phyloP scores from a whole-genome alignment of 53 echinoderm and acorn worm species.

The Actinopyga echinites region DNA sequence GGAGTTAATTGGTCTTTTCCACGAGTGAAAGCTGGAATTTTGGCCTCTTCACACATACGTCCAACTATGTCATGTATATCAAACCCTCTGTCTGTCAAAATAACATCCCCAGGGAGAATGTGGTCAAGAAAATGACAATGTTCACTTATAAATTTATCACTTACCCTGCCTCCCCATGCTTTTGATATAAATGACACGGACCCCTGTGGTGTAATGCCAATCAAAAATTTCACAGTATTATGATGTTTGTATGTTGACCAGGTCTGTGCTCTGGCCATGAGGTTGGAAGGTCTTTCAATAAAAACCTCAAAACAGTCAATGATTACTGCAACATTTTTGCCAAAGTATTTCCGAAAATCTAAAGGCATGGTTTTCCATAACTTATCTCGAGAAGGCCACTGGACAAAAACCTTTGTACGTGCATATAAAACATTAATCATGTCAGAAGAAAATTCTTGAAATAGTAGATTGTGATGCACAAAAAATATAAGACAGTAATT shows the following conservation, averaged over 20 bases:
- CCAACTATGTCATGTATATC: slow-evolving; percentile 30
- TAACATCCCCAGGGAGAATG: slow-evolving; percentile 41
- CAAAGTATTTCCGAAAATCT: background rate
- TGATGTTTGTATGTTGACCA: slow-evolving; percentile 33
- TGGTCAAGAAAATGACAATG: slow-evolving; percentile 37
- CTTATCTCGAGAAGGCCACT: too few species aligned
- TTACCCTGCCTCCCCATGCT: slow-evolving; percentile 50
- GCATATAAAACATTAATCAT: too few species aligned
- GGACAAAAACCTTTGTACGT: too few species aligned
- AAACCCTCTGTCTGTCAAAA: slow-evolving; percentile 45
- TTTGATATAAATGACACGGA: slow-evolving; percentile 37
- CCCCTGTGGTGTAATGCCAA: slow-evolving; percentile 47
- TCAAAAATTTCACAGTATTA: slow-evolving; percentile 46
- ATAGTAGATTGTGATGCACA: too few species aligned
- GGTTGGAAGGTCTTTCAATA: slow-evolving; percentile 15
- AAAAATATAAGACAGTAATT: too few species aligned
- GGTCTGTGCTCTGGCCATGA: slow-evolving; percentile 33
- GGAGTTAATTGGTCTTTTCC: slow-evolving; percentile 32
- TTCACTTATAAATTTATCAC: slow-evolving; percentile 48
- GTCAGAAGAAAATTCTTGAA: too few species aligned
- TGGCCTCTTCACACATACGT: background rate
- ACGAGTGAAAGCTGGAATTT: slow-evolving; percentile 45
- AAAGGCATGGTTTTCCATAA: too few species aligned
- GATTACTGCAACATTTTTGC: slow-evolving; percentile 25
- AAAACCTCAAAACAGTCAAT: slow-evolving; percentile 40